These are phyloP conservation scores for Nibea coibor DNA, from an alignment of 2,113 vertebrate species.

Conservation along the genomic window DNA sequence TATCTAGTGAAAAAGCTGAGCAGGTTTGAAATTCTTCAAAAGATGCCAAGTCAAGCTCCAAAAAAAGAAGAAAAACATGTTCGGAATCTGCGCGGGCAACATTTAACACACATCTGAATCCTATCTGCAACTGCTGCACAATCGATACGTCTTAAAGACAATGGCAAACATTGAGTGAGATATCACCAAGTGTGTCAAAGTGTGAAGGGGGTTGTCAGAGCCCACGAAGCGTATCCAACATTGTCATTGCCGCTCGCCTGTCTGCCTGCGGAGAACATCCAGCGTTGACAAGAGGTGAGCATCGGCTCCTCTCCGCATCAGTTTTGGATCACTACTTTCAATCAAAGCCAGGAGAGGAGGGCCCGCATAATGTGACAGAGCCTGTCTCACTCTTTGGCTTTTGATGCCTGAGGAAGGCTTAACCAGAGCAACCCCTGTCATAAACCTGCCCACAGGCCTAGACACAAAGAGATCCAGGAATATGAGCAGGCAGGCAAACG, in stretches of 20 bases:
- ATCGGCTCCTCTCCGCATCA: constrained; percentile 79
- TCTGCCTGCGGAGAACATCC: constrained; percentile 77
- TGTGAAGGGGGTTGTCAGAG: constrained; percentile 76
- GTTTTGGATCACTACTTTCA: constrained; percentile 88
- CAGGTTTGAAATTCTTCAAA: neutral
- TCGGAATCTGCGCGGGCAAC: neutral
- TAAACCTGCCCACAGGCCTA: constrained; percentile 74
- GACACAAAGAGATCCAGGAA: constrained; percentile 73
- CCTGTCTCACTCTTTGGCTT: constrained; percentile 73
- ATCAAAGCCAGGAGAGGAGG: constrained; percentile 79
- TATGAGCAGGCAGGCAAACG: constrained; percentile 59
- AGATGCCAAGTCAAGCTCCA: neutral
- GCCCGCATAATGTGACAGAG: constrained; percentile 84
- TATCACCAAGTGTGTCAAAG: constrained; percentile 75
- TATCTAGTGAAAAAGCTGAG: neutral
- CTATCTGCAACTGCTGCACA: constrained; percentile 3
- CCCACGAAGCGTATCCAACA: constrained; percentile 80
- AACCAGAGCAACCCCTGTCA: constrained; percentile 72
- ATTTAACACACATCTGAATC: constrained; percentile 23
- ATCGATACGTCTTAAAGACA: constrained; percentile 63
- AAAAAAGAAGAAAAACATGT: neutral
- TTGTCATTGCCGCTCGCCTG: constrained; percentile 81
- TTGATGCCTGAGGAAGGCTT: constrained; percentile 74
- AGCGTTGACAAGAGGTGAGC: constrained; percentile 78
- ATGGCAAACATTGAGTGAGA: constrained; percentile 74